Conservation (phyloP, 2,113 vertebrate species). For the Stercorarius parasiticus region DNA sequence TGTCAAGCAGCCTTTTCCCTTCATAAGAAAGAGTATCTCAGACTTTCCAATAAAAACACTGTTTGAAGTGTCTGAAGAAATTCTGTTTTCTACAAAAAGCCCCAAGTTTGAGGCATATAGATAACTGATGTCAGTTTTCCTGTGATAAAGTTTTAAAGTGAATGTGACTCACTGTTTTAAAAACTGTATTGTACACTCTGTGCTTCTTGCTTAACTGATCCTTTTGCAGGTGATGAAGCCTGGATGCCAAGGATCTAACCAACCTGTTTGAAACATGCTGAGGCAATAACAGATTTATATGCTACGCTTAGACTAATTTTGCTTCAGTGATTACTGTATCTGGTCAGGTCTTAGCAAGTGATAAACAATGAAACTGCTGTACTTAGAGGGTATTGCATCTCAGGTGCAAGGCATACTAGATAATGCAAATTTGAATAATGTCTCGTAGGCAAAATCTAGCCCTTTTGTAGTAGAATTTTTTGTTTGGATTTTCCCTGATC, state of each 20-base stretch:
- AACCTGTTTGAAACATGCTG: background rate
- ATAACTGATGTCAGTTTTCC: background rate
- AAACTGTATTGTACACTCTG: background rate
- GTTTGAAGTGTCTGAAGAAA: background rate
- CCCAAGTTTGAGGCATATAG: background rate
- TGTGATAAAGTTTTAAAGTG: background rate
- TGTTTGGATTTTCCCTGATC: background rate
- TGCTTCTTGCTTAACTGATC: background rate
- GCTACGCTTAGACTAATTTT: background rate
- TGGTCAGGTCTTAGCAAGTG: background rate
- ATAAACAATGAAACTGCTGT: background rate
- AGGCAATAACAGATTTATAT: background rate
- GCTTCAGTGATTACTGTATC: background rate
- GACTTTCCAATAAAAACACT: background rate
- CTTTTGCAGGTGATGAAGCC: background rate
- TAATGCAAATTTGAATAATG: background rate
- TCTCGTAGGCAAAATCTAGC: background rate
- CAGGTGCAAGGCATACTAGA: background rate
- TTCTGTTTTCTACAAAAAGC: background rate
- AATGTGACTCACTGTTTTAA: background rate
- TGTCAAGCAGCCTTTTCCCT: background rate
- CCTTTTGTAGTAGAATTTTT: background rate
- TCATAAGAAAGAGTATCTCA: background rate
- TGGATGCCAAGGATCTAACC: background rate
- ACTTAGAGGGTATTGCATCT: background rate